Percentiles rank a stretch among this genome's conserved stretches.
These are phyloP conservation scores for Gallinago solitaria DNA, from an alignment of 2,797 vertebrate species.

Conservation along the genomic window DNA sequence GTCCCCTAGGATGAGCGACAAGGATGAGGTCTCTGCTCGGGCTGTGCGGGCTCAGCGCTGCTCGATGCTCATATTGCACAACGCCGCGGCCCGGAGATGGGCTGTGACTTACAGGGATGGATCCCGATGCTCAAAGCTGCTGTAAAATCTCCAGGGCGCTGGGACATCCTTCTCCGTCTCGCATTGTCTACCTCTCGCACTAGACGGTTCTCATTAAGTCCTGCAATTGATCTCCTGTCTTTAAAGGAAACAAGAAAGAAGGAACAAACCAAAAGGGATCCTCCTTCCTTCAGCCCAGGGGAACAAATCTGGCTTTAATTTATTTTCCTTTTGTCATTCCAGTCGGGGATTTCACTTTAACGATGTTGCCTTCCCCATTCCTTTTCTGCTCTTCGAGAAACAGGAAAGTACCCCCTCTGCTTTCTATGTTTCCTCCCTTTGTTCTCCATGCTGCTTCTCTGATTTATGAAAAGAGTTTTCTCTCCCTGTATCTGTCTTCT, in stretches of 20 bases:
- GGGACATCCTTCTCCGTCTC: not conserved
- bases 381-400: slow-evolving; percentile 10
- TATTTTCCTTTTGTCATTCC: slow-evolving; percentile 33
- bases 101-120: not conserved
- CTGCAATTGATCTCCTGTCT: slow-evolving; percentile 39
- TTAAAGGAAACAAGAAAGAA: slow-evolving; percentile 64
- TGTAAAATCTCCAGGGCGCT: not conserved
- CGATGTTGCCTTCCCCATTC: not conserved
- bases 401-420: slow-evolving; percentile 22
- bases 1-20: not conserved
- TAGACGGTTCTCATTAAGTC: slow-evolving; percentile 54
- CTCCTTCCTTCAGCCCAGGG: slow-evolving; percentile 59
- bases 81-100: accelerated
- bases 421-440: slow-evolving; percentile 54
- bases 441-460: not conserved
- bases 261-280: slow-evolving; percentile 43
- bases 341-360: slow-evolving; percentile 47
- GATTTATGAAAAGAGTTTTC: slow-evolving; percentile 51
- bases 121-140: not conserved
- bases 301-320: slow-evolving; percentile 62
- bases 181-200: slow-evolving; percentile 25
- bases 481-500: not conserved
- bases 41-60: accelerated
- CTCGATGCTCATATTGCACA: not conserved
- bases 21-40: accelerated